A percentile compares a stretch with the other conserved stretches of the same genome.
phyloP scores from a whole-genome alignment of 2,113 vertebrate genomes.

The Neogobius melanostomus region DNA sequence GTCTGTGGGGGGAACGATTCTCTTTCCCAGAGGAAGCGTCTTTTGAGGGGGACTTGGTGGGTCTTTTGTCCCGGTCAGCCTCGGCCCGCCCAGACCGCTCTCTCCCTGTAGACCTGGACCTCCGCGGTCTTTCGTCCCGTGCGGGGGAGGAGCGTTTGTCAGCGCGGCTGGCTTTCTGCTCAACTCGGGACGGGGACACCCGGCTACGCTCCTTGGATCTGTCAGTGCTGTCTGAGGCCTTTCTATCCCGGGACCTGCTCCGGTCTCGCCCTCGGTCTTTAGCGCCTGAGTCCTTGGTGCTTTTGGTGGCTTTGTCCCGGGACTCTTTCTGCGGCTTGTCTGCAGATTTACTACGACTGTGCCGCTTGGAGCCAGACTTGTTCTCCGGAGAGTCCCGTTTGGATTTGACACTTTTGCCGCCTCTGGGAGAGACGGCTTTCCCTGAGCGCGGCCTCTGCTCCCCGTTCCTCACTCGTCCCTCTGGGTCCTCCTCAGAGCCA shows the following conservation, averaged over 20 bases:
- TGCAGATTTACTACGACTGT: conserved; percentile 86
- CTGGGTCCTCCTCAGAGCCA: conserved; percentile 94
- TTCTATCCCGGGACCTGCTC: conserved; percentile 90
- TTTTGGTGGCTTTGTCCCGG: conserved; percentile 88
- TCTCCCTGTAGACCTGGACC: conserved; percentile 83
- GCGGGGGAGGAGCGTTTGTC: conserved; percentile 68
- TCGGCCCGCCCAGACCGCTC: conserved; percentile 84
- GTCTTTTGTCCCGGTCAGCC: conserved; percentile 86
- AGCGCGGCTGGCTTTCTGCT: conserved; percentile 79
- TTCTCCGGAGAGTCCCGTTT: conserved; percentile 85
- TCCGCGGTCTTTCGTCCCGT: conserved; percentile 65
- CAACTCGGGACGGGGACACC: conserved; percentile 81
- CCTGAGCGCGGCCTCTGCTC: conserved; percentile 77
- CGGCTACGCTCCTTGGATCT: conserved; percentile 83
- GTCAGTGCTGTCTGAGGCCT: conserved; percentile 83
- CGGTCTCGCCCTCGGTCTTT: conserved; percentile 69
- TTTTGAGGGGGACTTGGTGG: conserved; percentile 93
- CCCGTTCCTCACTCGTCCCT: conserved; percentile 90
- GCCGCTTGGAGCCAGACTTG: conserved; percentile 85
- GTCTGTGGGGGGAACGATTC: conserved; percentile 89
- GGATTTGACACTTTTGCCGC: conserved; percentile 75
- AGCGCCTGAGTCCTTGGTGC: conserved; percentile 51
- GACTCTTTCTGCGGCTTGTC: conserved; percentile 82
- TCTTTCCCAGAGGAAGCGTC: conserved; percentile 97
- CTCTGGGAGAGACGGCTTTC: conserved; percentile 74